phyloP scores from a whole-genome alignment of 2,797 vertebrate genomes.

The Otolemur crassicaudatus region DNA sequence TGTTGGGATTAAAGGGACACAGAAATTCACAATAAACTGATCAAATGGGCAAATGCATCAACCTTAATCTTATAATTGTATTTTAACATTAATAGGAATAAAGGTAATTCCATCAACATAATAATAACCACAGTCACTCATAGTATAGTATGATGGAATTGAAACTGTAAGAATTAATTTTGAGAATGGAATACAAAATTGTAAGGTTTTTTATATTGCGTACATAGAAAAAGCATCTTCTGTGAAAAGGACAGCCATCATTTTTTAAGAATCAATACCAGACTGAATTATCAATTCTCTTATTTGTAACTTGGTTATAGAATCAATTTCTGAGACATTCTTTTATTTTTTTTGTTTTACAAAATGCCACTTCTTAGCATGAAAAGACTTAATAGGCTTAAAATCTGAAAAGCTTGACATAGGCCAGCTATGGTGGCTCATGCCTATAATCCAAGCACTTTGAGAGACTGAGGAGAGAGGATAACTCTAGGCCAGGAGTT shows the following conservation, averaged over 20 bases:
- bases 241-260: slow-evolving; percentile 3
- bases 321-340: slow-evolving; percentile 26
- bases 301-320: neutral
- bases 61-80: neutral
- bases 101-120: neutral
- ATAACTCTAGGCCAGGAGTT: neutral
- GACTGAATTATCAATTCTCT: slow-evolving; percentile 8
- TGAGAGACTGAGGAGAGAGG: neutral
- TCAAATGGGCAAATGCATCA: neutral
- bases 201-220: neutral
- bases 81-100: slow-evolving; percentile 28
- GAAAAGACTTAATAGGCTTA: neutral
- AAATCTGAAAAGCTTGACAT: neutral
- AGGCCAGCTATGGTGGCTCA: neutral
- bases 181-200: neutral
- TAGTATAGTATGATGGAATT: neutral
- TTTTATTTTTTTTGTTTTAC: slow-evolving; percentile 21
- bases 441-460: neutral
- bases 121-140: neutral
- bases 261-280: slow-evolving; percentile 49
- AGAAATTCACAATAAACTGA: neutral
- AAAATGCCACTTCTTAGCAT: neutral
- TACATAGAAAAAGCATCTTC: slow-evolving; percentile 10
- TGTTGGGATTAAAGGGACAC: neutral
- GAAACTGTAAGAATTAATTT: neutral